Evolutionary conservation across 1,140 invertebrate genomes (phyloP).

Genomic region (Brachionus plicatilis): DNA sequence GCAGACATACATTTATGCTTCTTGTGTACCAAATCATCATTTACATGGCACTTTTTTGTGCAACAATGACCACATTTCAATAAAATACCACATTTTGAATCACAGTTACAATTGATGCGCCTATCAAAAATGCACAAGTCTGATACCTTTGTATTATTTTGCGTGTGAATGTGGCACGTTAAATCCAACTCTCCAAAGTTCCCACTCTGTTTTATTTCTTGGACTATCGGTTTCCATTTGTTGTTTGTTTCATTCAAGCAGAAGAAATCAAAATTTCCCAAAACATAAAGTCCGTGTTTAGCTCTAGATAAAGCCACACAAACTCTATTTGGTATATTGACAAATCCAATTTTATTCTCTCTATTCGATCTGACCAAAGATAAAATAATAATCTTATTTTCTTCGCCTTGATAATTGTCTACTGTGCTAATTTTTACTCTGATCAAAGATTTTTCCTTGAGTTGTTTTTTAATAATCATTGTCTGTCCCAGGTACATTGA

Average conservation of each 20-base stretch:
- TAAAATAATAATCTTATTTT: constrained; percentile 74
- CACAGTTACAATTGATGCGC: constrained; percentile 55
- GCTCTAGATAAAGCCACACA: constrained; percentile 78
- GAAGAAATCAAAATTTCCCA: constrained; percentile 64
- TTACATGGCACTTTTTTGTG: constrained; percentile 47
- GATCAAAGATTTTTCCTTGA: neutral
- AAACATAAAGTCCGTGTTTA: constrained; percentile 64
- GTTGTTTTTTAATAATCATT: neutral
- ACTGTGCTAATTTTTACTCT: constrained; percentile 38
- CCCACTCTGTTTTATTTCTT: constrained; percentile 37
- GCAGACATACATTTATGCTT: constrained; percentile 47
- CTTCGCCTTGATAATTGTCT: constrained; percentile 69
- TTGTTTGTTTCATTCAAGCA: constrained; percentile 51
- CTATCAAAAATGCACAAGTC: constrained; percentile 49
- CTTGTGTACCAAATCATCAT: neutral
- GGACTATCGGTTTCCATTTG: constrained; percentile 53
- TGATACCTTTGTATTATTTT: constrained; percentile 43
- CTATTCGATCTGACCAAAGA: constrained; percentile 73
- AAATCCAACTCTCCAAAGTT: constrained; percentile 8
- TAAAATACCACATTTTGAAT: constrained; percentile 46
- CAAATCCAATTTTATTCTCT: constrained; percentile 67
- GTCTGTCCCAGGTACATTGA: constrained; percentile 54
- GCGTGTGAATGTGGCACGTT: neutral
- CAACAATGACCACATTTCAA: constrained; percentile 53
- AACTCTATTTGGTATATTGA: constrained; percentile 68